Evolutionary conservation across 23 tunicate species (phyloP).

Genomic region (Corella eumyota): DNA sequence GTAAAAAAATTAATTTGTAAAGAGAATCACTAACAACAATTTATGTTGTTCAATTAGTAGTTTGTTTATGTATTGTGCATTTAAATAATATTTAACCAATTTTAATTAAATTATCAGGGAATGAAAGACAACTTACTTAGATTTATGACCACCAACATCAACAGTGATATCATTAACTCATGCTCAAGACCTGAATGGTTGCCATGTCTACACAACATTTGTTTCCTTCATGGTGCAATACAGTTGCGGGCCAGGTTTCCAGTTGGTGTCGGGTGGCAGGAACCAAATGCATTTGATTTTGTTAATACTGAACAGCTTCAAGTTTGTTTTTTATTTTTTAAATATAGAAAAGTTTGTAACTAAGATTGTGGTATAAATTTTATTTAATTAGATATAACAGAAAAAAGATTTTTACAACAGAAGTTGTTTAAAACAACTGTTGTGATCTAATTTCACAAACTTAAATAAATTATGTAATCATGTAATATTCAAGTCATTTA

Average conservation of each 20-base stretch:
- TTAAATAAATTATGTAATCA: neutral
- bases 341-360: neutral
- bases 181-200: constrained; percentile 79
- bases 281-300: constrained; percentile 31
- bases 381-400: too few species aligned
- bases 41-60: too few species aligned
- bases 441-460: neutral
- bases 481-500: neutral
- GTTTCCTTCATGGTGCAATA: constrained; percentile 75
- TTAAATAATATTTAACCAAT: too few species aligned
- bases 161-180: constrained; percentile 60
- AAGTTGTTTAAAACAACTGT: too few species aligned
- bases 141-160: constrained; percentile 42
- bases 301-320: constrained; percentile 51
- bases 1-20: too few species aligned
- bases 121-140: constrained; percentile 88
- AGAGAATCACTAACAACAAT: too few species aligned
- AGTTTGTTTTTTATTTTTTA: constrained; percentile 10
- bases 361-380: too few species aligned
- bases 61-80: too few species aligned
- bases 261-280: constrained; percentile 80
- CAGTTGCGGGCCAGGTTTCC: constrained; percentile 57
- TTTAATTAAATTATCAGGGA: constrained; percentile 35
- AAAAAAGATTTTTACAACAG: too few species aligned
- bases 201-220: constrained; percentile 81